These are phyloP conservation scores for Cecropterus lyciades DNA, from an alignment of 1,140 invertebrate species.

Conservation along the genomic window DNA sequence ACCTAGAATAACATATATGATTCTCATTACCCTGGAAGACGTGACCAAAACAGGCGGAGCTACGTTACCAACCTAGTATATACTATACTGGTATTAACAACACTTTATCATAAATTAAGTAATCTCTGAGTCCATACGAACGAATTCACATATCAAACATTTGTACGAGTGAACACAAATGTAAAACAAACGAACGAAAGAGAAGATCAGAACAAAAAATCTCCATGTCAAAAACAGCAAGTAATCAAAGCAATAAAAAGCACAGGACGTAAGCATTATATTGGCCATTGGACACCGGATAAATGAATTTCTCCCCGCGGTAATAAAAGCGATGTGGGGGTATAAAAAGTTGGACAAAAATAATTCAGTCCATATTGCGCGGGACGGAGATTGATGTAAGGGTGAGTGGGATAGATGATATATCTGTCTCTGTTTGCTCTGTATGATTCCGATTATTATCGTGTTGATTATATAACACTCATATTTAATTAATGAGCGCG, in stretches of 20 bases:
- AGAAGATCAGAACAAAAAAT: constrained; percentile 16
- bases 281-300: constrained; percentile 43
- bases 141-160: too few species aligned
- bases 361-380: constrained; percentile 46
- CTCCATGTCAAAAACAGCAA: constrained; percentile 28
- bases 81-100: too few species aligned
- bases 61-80: too few species aligned
- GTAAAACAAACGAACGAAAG: background rate
- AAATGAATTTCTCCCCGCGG: constrained; percentile 43
- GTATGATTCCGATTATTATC: constrained; percentile 2
- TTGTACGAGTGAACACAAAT: background rate
- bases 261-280: constrained; percentile 42
- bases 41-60: too few species aligned
- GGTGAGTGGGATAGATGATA: constrained; percentile 12
- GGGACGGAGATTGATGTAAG: constrained; percentile 47
- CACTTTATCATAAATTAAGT: too few species aligned
- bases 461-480: background rate
- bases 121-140: too few species aligned
- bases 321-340: constrained; percentile 46
- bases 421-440: background rate
- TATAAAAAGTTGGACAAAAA: constrained; percentile 50
- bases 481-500: background rate
- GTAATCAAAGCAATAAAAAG: constrained; percentile 45
- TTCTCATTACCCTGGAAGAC: too few species aligned
- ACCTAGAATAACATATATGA: too few species aligned